Percentiles rank a stretch among this genome's conserved stretches.
phyloP scores from a whole-genome alignment of 2,888 invertebrate species.

The Epinotia demarniana region DNA sequence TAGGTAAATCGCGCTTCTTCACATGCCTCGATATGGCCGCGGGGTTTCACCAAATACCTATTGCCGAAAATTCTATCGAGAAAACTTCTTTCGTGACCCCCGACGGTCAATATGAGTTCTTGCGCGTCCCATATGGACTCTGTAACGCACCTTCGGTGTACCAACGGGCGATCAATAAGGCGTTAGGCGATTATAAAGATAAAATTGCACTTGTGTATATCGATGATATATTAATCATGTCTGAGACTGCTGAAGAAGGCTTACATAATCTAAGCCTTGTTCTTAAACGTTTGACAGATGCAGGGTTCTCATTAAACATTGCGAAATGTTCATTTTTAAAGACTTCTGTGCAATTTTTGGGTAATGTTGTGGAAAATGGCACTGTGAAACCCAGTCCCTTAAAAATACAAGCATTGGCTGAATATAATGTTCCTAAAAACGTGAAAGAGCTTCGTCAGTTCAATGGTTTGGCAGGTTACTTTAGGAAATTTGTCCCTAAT shows the following conservation, averaged over 20 bases:
- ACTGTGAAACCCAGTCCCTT: constrained; percentile 34
- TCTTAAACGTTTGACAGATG: constrained; percentile 23
- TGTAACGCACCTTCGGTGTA: constrained; percentile 45
- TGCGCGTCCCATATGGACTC: constrained; percentile 43
- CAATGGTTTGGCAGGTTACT: constrained; percentile 49
- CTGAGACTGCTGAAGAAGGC: constrained; percentile 38
- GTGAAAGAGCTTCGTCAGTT: constrained; percentile 49
- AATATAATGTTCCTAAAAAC: constrained; percentile 38
- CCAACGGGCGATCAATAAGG: constrained; percentile 43
- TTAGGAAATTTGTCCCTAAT: too few relatives aligned
- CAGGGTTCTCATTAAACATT: constrained; percentile 44
- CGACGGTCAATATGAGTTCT: constrained; percentile 39
- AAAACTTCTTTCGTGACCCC: too few relatives aligned
- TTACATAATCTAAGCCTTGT: constrained; percentile 31
- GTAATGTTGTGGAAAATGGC: constrained; percentile 28
- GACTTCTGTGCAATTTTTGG: constrained; percentile 43
- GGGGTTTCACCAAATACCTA: too few relatives aligned
- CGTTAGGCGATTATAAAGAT: constrained; percentile 34
- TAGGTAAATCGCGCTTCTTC: too few relatives aligned
- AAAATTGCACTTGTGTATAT: constrained; percentile 43
- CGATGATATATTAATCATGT: constrained; percentile 45
- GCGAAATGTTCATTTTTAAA: constrained; percentile 47
- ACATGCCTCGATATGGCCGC: too few relatives aligned
- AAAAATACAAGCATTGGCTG: constrained; percentile 42
- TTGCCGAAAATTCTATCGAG: too few relatives aligned